Percentiles rank a stretch among this genome's conserved stretches.
These are phyloP conservation scores for Polydrusus pterygomalis DNA, from an alignment of 2,888 invertebrate species.

Conservation along the genomic window DNA sequence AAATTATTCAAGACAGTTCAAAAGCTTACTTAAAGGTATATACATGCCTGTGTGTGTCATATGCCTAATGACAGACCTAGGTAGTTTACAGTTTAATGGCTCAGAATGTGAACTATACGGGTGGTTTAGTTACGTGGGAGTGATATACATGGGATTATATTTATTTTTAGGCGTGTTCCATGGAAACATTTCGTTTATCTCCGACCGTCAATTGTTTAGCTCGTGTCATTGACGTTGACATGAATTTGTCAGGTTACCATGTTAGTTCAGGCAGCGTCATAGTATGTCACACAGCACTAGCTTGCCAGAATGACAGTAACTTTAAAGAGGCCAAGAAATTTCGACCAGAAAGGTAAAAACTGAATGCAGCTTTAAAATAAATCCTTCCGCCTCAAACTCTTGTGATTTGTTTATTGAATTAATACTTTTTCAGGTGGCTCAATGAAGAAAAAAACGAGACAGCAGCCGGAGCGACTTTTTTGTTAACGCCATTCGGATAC, in stretches of 20 bases:
- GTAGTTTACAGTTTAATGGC: no score
- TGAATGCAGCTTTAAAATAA: background rate
- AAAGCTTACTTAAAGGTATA: constrained; percentile 77
- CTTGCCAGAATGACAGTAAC: constrained; percentile 84
- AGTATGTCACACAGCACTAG: constrained; percentile 88
- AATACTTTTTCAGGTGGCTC: constrained; percentile 77
- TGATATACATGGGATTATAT: background rate
- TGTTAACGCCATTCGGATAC: constrained; percentile 87
- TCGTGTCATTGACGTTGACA: constrained; percentile 82
- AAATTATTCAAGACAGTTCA: constrained; percentile 75
- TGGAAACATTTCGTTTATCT: constrained; percentile 82
- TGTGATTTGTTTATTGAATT: background rate
- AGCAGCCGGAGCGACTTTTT: constrained; percentile 74
- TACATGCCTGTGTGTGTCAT: no score
- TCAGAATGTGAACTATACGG: no score
- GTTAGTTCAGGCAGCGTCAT: constrained; percentile 86
- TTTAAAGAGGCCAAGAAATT: constrained; percentile 83
- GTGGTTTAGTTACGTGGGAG: no score
- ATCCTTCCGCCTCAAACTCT: background rate
- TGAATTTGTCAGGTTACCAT: constrained; percentile 81
- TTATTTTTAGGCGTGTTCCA: constrained; percentile 78
- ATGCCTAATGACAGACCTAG: no score
- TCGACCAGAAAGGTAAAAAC: constrained; percentile 62
- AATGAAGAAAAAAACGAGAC: constrained; percentile 68
- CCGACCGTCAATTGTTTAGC: constrained; percentile 89